phyloP scores from a whole-genome alignment of 2,888 invertebrate species.

The Nephrocerus scutellatus region DNA sequence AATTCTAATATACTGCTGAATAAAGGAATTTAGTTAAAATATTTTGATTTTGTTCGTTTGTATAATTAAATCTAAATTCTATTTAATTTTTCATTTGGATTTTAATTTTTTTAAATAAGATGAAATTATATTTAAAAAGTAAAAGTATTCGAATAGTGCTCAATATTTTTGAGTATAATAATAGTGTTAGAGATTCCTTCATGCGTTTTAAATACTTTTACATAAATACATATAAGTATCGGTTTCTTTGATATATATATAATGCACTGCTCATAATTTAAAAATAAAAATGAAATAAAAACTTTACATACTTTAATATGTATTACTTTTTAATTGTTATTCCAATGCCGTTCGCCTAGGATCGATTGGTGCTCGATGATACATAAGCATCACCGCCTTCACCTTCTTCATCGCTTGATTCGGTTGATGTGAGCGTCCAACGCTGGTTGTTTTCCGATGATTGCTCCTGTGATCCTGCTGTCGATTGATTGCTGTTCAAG shows the following conservation, averaged over 20 bases:
- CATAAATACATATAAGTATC: constrained; percentile 8
- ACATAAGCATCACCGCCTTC: constrained; percentile 23
- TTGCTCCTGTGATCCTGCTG: constrained; percentile 17
- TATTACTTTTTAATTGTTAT: constrained; percentile 1
- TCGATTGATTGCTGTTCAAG: constrained; percentile 16
- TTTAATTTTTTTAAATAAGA: background rate
- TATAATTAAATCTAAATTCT: too few relatives aligned
- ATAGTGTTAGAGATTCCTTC: too few relatives aligned
- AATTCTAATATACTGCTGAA: too few relatives aligned
- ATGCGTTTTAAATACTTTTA: constrained; percentile 4
- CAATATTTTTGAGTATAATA: too few relatives aligned
- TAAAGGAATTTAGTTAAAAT: too few relatives aligned
- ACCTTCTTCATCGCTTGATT: constrained; percentile 28
- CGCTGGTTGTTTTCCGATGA: constrained; percentile 24
- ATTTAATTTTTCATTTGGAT: constrained; percentile 5
- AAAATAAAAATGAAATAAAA: too few relatives aligned
- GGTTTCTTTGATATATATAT: background rate
- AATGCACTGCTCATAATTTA: constrained; percentile 2
- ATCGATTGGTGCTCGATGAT: constrained; percentile 21
- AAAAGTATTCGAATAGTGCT: too few relatives aligned
- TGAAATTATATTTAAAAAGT: too few relatives aligned
- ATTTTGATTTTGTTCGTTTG: too few relatives aligned
- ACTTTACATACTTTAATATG: too few relatives aligned
- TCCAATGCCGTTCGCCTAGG: constrained; percentile 17
- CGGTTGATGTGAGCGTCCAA: constrained; percentile 29